Evolutionary conservation across 2,888 invertebrate genomes (phyloP).

Genomic region (Trichopoda pennipes): DNA sequence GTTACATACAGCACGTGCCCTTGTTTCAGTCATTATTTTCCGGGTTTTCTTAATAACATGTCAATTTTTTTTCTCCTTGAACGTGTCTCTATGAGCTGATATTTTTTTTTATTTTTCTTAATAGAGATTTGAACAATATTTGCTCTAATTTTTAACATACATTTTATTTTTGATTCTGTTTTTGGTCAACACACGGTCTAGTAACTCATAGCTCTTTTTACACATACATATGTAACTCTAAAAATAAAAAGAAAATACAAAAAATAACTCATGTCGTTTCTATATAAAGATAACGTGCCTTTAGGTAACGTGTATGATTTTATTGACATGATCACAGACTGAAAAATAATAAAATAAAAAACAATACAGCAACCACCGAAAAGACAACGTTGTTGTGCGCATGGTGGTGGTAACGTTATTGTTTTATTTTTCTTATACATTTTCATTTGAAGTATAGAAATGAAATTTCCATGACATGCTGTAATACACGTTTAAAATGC

Average conservation of each 20-base stretch:
- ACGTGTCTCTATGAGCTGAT: constrained; percentile 8
- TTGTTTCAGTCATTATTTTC: constrained; percentile 50
- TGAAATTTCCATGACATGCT: constrained; percentile 63
- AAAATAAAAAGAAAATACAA: constrained; percentile 29
- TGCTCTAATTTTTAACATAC: constrained; percentile 57
- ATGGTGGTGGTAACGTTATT: constrained; percentile 36
- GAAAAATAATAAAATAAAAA: constrained; percentile 33
- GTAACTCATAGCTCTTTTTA: neutral
- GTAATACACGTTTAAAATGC: constrained; percentile 60
- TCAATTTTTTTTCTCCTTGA: constrained; percentile 26
- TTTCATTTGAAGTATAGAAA: constrained; percentile 53
- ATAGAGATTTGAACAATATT: constrained; percentile 19
- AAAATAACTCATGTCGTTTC: constrained; percentile 51
- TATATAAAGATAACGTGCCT: constrained; percentile 59
- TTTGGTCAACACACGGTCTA: neutral
- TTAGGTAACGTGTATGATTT: constrained; percentile 62
- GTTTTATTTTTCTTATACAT: neutral
- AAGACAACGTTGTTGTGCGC: constrained; percentile 56
- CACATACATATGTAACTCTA: constrained; percentile 4
- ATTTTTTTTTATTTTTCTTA: neutral
- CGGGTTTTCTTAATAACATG: constrained; percentile 35
- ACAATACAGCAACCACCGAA: constrained; percentile 32
- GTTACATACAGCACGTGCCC: constrained; percentile 65
- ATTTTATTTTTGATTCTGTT: constrained; percentile 28
- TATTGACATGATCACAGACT: constrained; percentile 63